Evolutionary conservation across 2,888 invertebrate genomes (phyloP).

Genomic region (Ferrisia virgata): DNA sequence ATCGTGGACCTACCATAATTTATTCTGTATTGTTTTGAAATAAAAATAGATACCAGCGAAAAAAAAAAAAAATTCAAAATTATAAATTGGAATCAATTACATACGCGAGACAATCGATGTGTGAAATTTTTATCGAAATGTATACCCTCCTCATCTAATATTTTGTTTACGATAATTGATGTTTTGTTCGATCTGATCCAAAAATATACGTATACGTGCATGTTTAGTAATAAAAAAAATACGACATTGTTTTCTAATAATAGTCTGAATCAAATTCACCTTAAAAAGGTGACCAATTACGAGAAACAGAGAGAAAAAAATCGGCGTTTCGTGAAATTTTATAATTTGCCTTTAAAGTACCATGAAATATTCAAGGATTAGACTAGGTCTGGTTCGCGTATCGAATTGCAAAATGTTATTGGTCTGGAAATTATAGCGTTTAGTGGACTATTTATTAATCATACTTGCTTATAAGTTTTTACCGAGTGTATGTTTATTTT

Average conservation of each 20-base stretch:
- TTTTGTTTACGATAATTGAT: not conserved
- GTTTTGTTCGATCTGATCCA: not conserved
- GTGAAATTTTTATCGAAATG: too few species aligned
- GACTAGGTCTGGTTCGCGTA: not conserved
- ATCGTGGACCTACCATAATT: too few species aligned
- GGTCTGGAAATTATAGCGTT: constrained; percentile 7
- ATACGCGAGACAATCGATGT: too few species aligned
- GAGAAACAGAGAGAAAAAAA: not conserved
- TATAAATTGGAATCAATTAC: too few species aligned
- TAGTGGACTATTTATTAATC: too few species aligned
- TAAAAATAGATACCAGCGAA: too few species aligned
- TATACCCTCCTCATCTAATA: too few species aligned
- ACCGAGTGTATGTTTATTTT: too few species aligned
- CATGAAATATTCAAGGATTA: constrained; percentile 16
- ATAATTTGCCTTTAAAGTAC: not conserved
- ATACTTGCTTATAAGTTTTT: too few species aligned
- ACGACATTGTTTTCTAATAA: constrained; percentile 32
- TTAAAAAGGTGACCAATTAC: not conserved
- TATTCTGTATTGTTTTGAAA: too few species aligned
- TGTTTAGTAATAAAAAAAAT: too few species aligned
- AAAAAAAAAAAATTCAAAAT: too few species aligned
- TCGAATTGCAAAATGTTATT: constrained; percentile 2
- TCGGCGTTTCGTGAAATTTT: not conserved
- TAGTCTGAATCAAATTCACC: not conserved
- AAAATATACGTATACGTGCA: not conserved